phyloP scores from a whole-genome alignment of 2,797 vertebrate species.

The Tapera naevia region DNA sequence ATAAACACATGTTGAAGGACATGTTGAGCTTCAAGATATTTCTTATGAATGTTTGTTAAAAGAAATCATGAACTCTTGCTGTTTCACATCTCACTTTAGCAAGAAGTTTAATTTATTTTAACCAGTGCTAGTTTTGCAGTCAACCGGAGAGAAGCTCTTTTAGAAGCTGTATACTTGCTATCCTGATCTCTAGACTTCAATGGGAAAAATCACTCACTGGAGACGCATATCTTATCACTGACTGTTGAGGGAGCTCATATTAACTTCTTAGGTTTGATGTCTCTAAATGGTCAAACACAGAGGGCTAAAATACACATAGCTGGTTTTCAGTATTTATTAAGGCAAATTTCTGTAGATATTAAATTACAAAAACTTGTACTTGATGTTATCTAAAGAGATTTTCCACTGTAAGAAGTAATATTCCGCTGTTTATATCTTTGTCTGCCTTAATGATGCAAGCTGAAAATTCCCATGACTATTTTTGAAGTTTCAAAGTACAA shows the following conservation, averaged over 20 bases:
- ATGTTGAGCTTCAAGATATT: neutral
- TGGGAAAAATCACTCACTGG: neutral
- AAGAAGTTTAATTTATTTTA: neutral
- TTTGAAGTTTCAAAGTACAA: neutral
- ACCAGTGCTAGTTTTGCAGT: neutral
- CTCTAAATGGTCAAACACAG: neutral
- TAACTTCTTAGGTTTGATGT: neutral
- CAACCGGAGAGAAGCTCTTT: neutral
- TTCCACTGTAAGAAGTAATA: neutral
- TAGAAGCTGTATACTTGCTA: neutral
- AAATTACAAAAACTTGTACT: neutral
- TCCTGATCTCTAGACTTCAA: neutral
- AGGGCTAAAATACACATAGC: neutral
- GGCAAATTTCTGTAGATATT: neutral
- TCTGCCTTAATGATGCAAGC: neutral
- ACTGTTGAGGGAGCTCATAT: neutral
- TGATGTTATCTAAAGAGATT: neutral
- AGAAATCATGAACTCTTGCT: neutral
- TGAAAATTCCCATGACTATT: neutral
- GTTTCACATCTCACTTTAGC: neutral
- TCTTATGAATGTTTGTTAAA: neutral
- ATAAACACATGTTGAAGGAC: neutral
- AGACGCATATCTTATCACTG: neutral
- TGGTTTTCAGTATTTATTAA: neutral
- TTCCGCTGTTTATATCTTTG: neutral